Evolutionary conservation across 1,140 invertebrate genomes (phyloP).

Genomic region (Cherax quadricarinatus): DNA sequence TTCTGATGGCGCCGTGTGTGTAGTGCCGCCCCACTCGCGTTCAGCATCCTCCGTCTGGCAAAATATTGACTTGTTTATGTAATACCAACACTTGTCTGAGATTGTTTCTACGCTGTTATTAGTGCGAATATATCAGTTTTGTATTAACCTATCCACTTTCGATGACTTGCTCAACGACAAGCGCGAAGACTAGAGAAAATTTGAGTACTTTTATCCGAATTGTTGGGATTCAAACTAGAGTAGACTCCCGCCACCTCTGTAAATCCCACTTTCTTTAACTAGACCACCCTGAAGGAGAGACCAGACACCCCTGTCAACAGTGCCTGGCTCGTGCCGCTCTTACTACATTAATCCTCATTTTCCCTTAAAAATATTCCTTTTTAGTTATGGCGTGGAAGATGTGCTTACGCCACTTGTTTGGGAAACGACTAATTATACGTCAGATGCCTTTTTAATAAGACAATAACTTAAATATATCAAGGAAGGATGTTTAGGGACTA

Average conservation of each 20-base stretch:
- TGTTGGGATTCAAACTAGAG: neutral
- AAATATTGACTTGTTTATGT: constrained; percentile 45
- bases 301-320: constrained; percentile 8
- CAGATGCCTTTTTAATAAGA: too few relatives aligned
- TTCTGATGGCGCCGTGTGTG: constrained; percentile 2
- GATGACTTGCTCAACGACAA: neutral
- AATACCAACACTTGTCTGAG: neutral
- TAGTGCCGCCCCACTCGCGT: neutral
- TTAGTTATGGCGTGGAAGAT: neutral
- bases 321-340: neutral
- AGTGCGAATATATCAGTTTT: neutral
- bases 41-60: constrained; percentile 24
- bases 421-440: too few relatives aligned
- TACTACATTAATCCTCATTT: neutral
- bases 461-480: neutral
- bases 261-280: constrained; percentile 44
- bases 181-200: neutral
- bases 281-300: constrained; percentile 18
- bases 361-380: neutral
- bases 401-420: neutral
- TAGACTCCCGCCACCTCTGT: constrained; percentile 4
- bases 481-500: neutral
- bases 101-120: neutral
- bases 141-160: neutral
- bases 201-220: neutral